Evolutionary conservation across 2,888 invertebrate genomes (phyloP).

Genomic region (Leucophenga maculata): DNA sequence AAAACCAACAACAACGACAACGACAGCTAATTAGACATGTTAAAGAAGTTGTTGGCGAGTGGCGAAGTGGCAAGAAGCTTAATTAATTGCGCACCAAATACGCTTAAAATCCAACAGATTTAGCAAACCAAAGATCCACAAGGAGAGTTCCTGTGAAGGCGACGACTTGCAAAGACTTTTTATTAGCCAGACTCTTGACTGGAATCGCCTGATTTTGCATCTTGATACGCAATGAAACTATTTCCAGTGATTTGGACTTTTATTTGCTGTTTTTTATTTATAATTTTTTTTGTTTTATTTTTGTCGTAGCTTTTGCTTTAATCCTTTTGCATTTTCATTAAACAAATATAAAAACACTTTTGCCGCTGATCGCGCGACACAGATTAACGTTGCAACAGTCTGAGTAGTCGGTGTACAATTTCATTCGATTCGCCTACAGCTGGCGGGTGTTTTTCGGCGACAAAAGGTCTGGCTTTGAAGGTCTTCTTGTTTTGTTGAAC

Average conservation of each 20-base stretch:
- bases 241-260: conserved; percentile 9
- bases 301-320: conserved; percentile 7
- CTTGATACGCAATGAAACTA: conserved; percentile 33
- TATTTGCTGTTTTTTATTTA: not conserved
- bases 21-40: conserved; percentile 71
- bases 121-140: not conserved
- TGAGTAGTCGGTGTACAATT: conserved; percentile 19
- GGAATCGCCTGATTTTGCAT: conserved; percentile 10
- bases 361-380: conserved; percentile 61
- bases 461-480: conserved; percentile 4
- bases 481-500: no score
- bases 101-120: conserved; percentile 17
- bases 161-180: conserved; percentile 3
- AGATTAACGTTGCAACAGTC: conserved; percentile 49
- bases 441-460: conserved; percentile 13
- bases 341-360: conserved; percentile 63
- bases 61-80: conserved; percentile 38
- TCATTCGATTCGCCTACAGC: conserved; percentile 15
- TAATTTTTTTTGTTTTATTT: not conserved
- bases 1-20: conserved; percentile 37
- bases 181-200: conserved; percentile 7
- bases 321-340: conserved; percentile 58
- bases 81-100: conserved; percentile 61
- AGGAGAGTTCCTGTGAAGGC: not conserved
- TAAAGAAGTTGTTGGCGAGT: conserved; percentile 63